A percentile compares a stretch with the other conserved stretches of the same genome.
phyloP scores from a whole-genome alignment of 2,113 vertebrate species.

The Tricholaema leucomelas region DNA sequence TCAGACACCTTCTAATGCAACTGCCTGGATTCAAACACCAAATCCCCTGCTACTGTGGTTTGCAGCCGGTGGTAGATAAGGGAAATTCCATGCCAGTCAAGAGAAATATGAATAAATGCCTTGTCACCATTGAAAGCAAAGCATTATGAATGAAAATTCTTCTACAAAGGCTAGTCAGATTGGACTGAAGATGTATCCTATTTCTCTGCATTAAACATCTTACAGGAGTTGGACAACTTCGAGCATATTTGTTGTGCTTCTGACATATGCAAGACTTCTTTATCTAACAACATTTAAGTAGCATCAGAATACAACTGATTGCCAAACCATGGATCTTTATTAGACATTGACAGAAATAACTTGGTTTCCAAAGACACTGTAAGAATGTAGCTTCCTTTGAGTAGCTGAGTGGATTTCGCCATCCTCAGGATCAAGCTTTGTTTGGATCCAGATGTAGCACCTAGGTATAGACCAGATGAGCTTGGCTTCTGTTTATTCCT shows the following conservation, averaged over 20 bases:
- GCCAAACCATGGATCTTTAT: neutral
- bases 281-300: neutral
- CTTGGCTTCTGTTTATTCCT: neutral
- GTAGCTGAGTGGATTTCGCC: neutral
- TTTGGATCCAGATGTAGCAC: neutral
- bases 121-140: neutral
- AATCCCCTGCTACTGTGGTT: neutral
- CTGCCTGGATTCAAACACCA: neutral
- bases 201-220: neutral
- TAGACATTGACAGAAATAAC: neutral
- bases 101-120: neutral
- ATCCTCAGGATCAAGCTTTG: neutral
- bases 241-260: neutral
- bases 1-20: neutral
- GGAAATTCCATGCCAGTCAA: neutral
- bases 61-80: neutral
- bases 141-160: neutral
- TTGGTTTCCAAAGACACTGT: neutral
- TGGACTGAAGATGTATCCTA: slow-evolving; percentile 2
- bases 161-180: neutral
- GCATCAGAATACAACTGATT: neutral
- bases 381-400: neutral
- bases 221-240: neutral
- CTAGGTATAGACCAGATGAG: neutral
- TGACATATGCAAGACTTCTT: neutral